These are phyloP conservation scores for Trichonephila clavata DNA, from an alignment of 1,140 invertebrate genomes.

Conservation along the genomic window DNA sequence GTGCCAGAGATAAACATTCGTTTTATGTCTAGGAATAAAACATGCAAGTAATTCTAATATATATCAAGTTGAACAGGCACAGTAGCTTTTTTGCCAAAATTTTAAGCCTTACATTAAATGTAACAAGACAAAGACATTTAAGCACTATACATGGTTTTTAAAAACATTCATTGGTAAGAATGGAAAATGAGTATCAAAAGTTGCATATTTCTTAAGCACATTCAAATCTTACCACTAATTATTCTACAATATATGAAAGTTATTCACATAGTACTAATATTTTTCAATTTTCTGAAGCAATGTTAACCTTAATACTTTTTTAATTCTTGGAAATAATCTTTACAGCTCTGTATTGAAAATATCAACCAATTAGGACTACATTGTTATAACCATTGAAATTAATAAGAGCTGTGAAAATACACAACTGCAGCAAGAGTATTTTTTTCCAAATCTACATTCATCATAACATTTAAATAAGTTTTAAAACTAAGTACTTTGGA, in stretches of 20 bases:
- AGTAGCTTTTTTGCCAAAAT: neutral
- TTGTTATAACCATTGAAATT: neutral
- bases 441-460: neutral
- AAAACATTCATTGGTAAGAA: constrained; percentile 2
- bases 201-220: constrained; percentile 13
- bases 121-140: neutral
- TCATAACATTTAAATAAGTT: neutral
- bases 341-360: neutral
- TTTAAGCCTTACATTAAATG: neutral
- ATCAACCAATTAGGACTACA: neutral
- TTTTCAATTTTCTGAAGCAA: neutral
- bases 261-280: neutral
- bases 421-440: neutral
- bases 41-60: neutral
- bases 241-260: constrained; percentile 7
- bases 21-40: neutral
- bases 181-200: neutral
- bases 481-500: constrained; percentile 26
- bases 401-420: neutral
- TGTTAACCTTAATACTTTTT: neutral
- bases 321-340: neutral
- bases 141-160: neutral
- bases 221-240: neutral
- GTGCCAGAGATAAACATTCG: too few relatives aligned
- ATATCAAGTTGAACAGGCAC: neutral